These are phyloP conservation scores for Parapsyche elsis DNA, from an alignment of 1,140 invertebrate genomes.

Conservation along the genomic window DNA sequence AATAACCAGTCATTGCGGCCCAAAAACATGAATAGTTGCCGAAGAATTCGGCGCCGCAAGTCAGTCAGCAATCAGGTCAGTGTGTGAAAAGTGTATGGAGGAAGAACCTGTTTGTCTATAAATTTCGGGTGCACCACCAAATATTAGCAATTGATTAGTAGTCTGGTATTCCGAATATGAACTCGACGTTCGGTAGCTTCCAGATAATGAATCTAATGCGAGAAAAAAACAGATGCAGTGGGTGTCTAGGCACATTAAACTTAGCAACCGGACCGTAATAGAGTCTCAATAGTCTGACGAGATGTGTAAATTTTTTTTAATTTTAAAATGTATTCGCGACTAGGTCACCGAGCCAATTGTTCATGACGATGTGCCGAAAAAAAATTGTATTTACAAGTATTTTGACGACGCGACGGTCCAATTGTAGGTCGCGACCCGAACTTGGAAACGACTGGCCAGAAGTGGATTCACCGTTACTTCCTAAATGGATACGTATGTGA, in stretches of 20 bases:
- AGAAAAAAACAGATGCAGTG: too few relatives aligned
- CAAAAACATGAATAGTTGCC: constrained; percentile 35
- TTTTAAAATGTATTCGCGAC: constrained; percentile 5
- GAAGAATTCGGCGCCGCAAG: constrained; percentile 7
- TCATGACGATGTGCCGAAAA: background rate
- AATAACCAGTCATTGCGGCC: constrained; percentile 38
- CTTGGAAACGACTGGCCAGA: constrained; percentile 38
- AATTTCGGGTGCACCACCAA: background rate
- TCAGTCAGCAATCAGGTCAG: constrained; percentile 25
- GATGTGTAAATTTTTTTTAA: background rate
- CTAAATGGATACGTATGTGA: constrained; percentile 36
- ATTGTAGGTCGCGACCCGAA: constrained; percentile 47
- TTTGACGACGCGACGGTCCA: constrained; percentile 40
- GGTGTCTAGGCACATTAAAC: too few relatives aligned
- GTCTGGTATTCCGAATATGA: background rate
- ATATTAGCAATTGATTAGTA: constrained; percentile 18
- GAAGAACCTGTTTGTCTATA: constrained; percentile 16
- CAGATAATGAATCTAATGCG: too few relatives aligned
- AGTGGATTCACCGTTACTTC: constrained; percentile 41
- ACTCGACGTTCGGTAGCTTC: background rate
- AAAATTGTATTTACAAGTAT: constrained; percentile 20
- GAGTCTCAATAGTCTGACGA: too few relatives aligned
- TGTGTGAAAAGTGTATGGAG: constrained; percentile 30
- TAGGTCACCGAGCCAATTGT: constrained; percentile 1
- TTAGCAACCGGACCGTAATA: too few relatives aligned